Evolutionary conservation across 2,888 invertebrate species (phyloP).

Genomic region (Chloroclysta siterata): DNA sequence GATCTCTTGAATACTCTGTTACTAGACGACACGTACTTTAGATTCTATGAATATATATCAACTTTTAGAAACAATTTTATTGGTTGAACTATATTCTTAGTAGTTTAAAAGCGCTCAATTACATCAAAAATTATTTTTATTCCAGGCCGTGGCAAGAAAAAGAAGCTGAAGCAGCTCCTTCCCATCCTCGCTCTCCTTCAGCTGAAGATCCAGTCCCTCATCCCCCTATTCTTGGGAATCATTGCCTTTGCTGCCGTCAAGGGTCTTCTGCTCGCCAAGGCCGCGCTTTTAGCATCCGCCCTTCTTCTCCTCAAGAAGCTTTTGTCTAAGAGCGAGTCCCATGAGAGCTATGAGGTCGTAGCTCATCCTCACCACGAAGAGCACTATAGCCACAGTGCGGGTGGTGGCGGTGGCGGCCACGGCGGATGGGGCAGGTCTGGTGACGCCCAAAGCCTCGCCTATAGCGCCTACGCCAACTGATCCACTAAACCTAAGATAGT

Average conservation of each 20-base stretch:
- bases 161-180: slow-evolving; percentile 90
- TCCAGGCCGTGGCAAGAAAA: slow-evolving; percentile 92
- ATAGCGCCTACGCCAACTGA: slow-evolving; percentile 86
- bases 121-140: no score
- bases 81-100: no score
- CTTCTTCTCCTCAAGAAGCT: slow-evolving; percentile 89
- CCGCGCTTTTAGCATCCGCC: slow-evolving; percentile 90
- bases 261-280: slow-evolving; percentile 93
- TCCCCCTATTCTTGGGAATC: slow-evolving; percentile 89
- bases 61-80: no score
- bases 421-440: slow-evolving; percentile 88
- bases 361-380: slow-evolving; percentile 88
- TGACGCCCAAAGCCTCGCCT: slow-evolving; percentile 89
- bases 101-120: no score
- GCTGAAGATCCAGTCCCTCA: slow-evolving; percentile 90
- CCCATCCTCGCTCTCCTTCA: slow-evolving; percentile 91
- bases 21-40: no score
- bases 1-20: no score
- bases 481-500: slow-evolving; percentile 28
- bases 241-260: slow-evolving; percentile 93
- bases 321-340: slow-evolving; percentile 87
- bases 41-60: no score
- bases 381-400: slow-evolving; percentile 78
- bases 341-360: slow-evolving; percentile 91
- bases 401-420: slow-evolving; percentile 80